Evolutionary conservation across 1,140 invertebrate species (phyloP), one percentile per base, ranked within the genome.

Genomic region (Lutraria rhynchaena): DNA sequence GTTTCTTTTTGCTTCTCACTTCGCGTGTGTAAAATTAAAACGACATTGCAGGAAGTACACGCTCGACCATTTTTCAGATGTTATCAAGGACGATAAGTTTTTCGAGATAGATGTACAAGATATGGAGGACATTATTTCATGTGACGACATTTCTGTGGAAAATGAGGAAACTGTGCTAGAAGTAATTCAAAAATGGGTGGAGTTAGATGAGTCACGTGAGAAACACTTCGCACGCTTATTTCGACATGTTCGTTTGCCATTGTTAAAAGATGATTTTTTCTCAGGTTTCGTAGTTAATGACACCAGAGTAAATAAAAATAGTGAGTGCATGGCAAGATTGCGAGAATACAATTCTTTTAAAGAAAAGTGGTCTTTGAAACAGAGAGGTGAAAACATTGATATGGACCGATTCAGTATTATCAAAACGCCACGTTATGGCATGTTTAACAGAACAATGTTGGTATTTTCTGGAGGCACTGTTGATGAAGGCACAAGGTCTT

Each of bases 141-240:
- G 81, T 22, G 87, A 91, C 83, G 86, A 87, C 24, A 80, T 91
- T 22, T 86, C 86, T 51, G 84, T 89, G 1, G 86, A 85, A 22
- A 83, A 82, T 22, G 90, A 91, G 58, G 87, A 90, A 60, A 53
- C 58, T 24, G 85, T 90, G 22, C 90, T 85, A 71, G 80, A 88
- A 27, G 82, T 80, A 3, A 78, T 91, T 5, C 27, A 87, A 19
- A 83, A 84, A 17, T 91, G 89, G 89, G 77, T 87, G 7, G 60
- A 80, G 78, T 83, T 87, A 69, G 53, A 83, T 11, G 77, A 85
- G 3, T 53, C 67, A 7, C 53, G 89, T 22, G 73, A 77, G n/a
- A 57, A 13, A 0, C 58, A 69, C 71, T 85, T 91, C 41, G 58
- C 78, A 13, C 63, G 74, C 29, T 71, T 91, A 2, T 87, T 91